phyloP scores from a whole-genome alignment of 2,888 invertebrate genomes.

The Hesperia comma region DNA sequence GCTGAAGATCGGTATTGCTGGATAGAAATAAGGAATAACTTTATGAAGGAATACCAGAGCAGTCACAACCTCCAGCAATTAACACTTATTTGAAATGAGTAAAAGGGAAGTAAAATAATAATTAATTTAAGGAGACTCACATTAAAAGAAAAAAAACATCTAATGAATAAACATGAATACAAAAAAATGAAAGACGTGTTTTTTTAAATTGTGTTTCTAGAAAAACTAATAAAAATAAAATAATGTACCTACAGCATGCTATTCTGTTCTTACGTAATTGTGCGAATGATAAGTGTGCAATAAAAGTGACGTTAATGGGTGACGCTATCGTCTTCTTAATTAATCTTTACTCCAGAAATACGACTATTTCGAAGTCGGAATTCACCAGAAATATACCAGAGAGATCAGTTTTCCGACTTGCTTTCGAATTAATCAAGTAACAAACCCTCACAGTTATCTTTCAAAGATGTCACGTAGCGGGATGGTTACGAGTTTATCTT shows the following conservation, averaged over 20 bases:
- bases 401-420: slow-evolving; percentile 17
- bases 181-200: too few relatives aligned
- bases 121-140: too few relatives aligned
- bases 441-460: background rate
- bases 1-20: too few relatives aligned
- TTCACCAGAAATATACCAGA: slow-evolving; percentile 23
- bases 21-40: too few relatives aligned
- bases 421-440: slow-evolving; percentile 9
- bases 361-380: slow-evolving; percentile 37
- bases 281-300: slow-evolving; percentile 62
- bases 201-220: too few relatives aligned
- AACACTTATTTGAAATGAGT: too few relatives aligned
- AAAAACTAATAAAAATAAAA: too few relatives aligned
- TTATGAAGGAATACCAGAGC: too few relatives aligned
- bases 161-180: too few relatives aligned
- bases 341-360: slow-evolving; percentile 56
- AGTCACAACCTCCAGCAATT: too few relatives aligned
- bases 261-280: slow-evolving; percentile 53
- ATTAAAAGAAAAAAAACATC: too few relatives aligned
- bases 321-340: slow-evolving; percentile 57
- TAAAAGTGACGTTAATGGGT: slow-evolving; percentile 67
- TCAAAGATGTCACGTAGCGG: background rate
- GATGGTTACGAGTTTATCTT: background rate
- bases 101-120: too few relatives aligned
- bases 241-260: background rate